Evolutionary conservation across 1,140 invertebrate species (phyloP).

Genomic region (Camponotus floridanus): DNA sequence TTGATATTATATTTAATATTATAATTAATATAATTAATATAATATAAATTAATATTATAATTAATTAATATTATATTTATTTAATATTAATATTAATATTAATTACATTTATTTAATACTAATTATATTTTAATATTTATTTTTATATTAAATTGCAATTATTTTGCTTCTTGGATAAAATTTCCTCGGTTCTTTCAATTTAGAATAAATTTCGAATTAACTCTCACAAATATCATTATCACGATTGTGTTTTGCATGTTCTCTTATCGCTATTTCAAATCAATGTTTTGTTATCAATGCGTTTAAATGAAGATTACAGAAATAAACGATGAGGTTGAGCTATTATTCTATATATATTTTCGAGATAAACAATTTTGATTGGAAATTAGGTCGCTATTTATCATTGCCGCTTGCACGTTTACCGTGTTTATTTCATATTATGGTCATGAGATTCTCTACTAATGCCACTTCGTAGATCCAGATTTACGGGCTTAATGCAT

Average conservation of each 20-base stretch:
- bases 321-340: not conserved
- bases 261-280: not conserved
- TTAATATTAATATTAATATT: too few species aligned
- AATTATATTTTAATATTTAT: too few species aligned
- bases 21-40: too few species aligned
- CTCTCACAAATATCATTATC: not conserved
- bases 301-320: not conserved
- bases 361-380: slow-evolving; percentile 37
- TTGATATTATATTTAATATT: too few species aligned
- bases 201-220: slow-evolving; percentile 6
- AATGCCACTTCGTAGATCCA: slow-evolving; percentile 42
- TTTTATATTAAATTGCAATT: too few species aligned
- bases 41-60: too few species aligned
- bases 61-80: too few species aligned
- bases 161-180: too few species aligned
- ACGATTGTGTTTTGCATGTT: not conserved
- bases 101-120: too few species aligned
- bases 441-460: slow-evolving; percentile 36
- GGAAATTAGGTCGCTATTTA: slow-evolving; percentile 48
- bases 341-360: not conserved
- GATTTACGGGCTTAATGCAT: slow-evolving; percentile 54
- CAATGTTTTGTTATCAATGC: not conserved
- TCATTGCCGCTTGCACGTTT: not conserved
- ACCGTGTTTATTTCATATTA: slow-evolving; percentile 36
- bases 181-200: too few species aligned